Percentiles rank a stretch among this genome's conserved stretches.
These are phyloP conservation scores for Akabosia matsudoensis DNA, from an alignment of 1,140 invertebrate genomes.

Conservation along the genomic window DNA sequence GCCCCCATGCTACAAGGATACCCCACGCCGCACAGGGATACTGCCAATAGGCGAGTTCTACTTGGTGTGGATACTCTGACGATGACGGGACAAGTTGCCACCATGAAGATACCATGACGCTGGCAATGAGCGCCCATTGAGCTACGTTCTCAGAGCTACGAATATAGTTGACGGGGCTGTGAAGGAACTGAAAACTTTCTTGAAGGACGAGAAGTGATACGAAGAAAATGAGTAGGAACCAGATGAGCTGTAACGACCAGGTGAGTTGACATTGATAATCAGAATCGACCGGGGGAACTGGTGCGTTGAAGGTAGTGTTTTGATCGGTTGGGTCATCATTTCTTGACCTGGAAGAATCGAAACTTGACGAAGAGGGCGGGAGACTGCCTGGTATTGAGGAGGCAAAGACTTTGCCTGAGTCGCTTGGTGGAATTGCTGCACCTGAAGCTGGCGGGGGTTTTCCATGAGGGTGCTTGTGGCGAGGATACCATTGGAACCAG, in stretches of 20 bases:
- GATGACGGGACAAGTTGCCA: neutral
- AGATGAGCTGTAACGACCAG: constrained; percentile 9
- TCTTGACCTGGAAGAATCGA: too few relatives aligned
- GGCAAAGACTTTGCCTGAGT: too few relatives aligned
- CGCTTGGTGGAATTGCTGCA: too few relatives aligned
- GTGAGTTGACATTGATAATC: neutral
- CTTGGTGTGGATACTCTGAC: constrained; percentile 24
- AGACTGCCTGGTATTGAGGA: too few relatives aligned
- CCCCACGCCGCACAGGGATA: constrained; percentile 75
- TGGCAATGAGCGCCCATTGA: constrained; percentile 69
- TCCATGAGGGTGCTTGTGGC: too few relatives aligned
- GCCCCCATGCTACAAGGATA: constrained; percentile 72
- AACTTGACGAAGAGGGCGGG: too few relatives aligned
- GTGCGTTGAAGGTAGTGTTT: too few relatives aligned
- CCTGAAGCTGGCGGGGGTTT: too few relatives aligned
- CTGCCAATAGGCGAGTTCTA: constrained; percentile 60
- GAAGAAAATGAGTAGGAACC: constrained; percentile 43
- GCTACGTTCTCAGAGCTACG: constrained; percentile 66
- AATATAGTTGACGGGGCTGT: constrained; percentile 38
- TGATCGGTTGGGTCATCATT: too few relatives aligned
- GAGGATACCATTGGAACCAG: too few relatives aligned
- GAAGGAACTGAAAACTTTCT: constrained; percentile 50
- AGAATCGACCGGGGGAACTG: too few relatives aligned
- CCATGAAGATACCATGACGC: constrained; percentile 51
- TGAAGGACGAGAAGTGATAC: constrained; percentile 47